Percentiles rank a stretch among this genome's conserved stretches.
Conservation (phyloP, 2,797 vertebrate genomes). For the Tragopan temminckii region DNA sequence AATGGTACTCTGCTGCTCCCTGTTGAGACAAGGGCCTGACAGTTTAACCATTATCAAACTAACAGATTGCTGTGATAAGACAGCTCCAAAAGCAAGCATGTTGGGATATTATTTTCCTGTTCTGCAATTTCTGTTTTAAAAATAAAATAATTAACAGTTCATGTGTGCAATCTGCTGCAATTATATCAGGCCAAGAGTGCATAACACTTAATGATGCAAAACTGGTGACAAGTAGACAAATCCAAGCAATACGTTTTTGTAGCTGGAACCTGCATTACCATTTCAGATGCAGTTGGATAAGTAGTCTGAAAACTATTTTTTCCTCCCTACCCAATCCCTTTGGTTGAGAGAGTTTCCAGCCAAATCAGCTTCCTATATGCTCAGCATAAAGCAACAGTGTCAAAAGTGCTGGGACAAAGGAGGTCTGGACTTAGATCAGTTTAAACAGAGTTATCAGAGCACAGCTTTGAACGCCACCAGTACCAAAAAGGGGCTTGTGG, state of each 20-base stretch:
- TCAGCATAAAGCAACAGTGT: background rate
- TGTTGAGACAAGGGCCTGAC: background rate
- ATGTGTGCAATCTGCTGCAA: conserved; percentile 64
- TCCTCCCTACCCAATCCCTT: background rate
- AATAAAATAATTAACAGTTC: conserved; percentile 75
- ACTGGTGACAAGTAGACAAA: conserved; percentile 53
- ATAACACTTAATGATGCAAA: conserved; percentile 72
- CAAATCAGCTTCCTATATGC: background rate
- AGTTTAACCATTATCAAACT: conserved; percentile 40
- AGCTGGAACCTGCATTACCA: conserved; percentile 28
- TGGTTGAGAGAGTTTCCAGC: background rate
- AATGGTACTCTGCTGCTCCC: conserved; percentile 46
- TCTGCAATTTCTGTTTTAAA: conserved; percentile 55
- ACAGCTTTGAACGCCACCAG: background rate
- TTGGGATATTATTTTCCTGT: conserved; percentile 44
- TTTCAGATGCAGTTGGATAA: conserved; percentile 53
- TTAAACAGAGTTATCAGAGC: background rate
- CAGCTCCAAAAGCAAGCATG: conserved; percentile 58
- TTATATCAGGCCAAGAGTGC: conserved; percentile 56
- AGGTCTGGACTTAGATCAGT: background rate
- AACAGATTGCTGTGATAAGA: conserved; percentile 33
- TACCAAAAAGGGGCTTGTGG: background rate
- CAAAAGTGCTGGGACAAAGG: background rate
- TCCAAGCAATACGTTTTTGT: conserved; percentile 64
- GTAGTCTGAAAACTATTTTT: conserved; percentile 21